Evolutionary conservation across 2,888 invertebrate genomes (phyloP), one percentile per base, ranked within the genome.

Genomic region (Cyaniris semiargus): DNA sequence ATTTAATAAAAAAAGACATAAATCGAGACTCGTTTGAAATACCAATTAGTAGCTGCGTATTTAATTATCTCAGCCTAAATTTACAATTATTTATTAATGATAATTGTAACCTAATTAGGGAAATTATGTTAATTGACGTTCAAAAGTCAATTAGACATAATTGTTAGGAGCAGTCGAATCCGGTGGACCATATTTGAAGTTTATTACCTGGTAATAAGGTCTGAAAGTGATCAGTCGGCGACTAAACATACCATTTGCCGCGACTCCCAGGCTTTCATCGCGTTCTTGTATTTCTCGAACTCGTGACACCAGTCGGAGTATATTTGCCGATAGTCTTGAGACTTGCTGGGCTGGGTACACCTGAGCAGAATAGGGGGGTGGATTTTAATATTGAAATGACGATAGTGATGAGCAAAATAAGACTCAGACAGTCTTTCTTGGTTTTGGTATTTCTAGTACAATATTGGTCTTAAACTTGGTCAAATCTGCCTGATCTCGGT

Each of bases 291-390:
- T 85, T 95, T 95, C 86, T 96, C 96, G 85, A 96, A 96, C 88
- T 96, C 96, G 83, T 96, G 95, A 85, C 96, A 96, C 96, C 96
- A 96, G 84, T 96, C 96, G 8, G 96, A 95, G 86, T 96, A 96
- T 79, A 95, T 95, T 84, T 95, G 94, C 86, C 95, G 94, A 85
- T 95, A 95, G 82, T 95, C 95, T 79, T 95, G 93, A 8, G 95
- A 91, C 83, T 95, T 95, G 82, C 93, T 94, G 8, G 95, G 95
- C 81, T 95, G 95, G 56, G 94, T 91, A 88, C 95, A 95, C 83
- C 95, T 94, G 6, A 15, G 18, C 27, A 66, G 6, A 23, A 66
- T 15, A 7, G 15, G 15, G 1, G 60, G 23, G 60, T 60, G 8
- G 23, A 60, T 53, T 53, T 53, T 15, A 48, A 48, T 38, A 38